Evolutionary conservation across 1,140 invertebrate species (phyloP).

Genomic region (Luehdorfia chinensis): DNA sequence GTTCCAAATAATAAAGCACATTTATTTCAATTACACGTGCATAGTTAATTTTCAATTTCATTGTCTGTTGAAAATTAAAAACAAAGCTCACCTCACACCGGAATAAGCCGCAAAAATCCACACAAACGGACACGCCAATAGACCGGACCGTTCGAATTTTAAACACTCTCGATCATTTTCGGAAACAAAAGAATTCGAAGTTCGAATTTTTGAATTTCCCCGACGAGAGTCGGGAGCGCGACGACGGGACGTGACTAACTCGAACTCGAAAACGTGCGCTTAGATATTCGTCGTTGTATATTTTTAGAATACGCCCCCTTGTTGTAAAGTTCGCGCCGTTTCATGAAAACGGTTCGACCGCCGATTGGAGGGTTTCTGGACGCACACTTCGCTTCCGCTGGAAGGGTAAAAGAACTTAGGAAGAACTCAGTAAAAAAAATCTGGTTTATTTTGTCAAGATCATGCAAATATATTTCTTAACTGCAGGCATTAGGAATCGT

Average conservation of each 20-base stretch:
- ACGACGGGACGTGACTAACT: slow-evolving; percentile 42
- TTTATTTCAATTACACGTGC: neutral
- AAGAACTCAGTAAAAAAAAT: too few species aligned
- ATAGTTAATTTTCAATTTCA: neutral
- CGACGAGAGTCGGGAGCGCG: slow-evolving; percentile 31
- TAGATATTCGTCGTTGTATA: slow-evolving; percentile 46
- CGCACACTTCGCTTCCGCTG: slow-evolving; percentile 45
- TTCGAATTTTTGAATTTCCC: slow-evolving; percentile 30
- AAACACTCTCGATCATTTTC: slow-evolving; percentile 32
- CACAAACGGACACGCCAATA: slow-evolving; percentile 11
- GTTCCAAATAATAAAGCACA: neutral
- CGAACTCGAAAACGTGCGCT: slow-evolving; percentile 38
- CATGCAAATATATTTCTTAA: slow-evolving; percentile 3
- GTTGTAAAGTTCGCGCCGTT: slow-evolving; percentile 30
- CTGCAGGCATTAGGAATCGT: too few species aligned
- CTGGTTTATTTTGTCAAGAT: too few species aligned
- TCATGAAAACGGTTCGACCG: slow-evolving; percentile 11
- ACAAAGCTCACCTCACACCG: slow-evolving; percentile 2
- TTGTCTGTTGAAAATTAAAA: neutral
- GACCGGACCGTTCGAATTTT: slow-evolving; percentile 12
- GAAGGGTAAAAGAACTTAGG: slow-evolving; percentile 43
- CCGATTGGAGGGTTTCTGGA: slow-evolving; percentile 31
- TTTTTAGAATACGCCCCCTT: slow-evolving; percentile 73
- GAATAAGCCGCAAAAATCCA: slow-evolving; percentile 3
- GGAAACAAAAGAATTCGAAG: slow-evolving; percentile 27